Base-by-base conservation (phyloP, 1,140 invertebrate genomes). In the Megalopta genalis region DNA sequence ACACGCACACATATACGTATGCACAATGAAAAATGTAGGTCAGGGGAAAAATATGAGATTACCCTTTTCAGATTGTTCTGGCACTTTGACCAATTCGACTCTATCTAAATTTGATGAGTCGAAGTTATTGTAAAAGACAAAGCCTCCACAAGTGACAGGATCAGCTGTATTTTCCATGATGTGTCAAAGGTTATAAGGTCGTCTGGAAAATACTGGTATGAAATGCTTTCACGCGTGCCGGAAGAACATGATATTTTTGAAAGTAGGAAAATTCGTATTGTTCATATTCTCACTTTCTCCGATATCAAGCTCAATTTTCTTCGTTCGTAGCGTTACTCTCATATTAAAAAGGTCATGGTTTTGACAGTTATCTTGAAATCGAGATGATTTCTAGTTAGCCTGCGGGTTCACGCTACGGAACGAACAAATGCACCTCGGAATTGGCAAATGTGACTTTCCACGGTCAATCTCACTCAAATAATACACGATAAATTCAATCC, bases 61-160 rank as follows among this genome's bases (percentile, higher is more conserved):
- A 92, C 90, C 88, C 83, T 89, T 88, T 8, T 88, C 84, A 63
- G 78, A 37, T 27, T 84, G 82, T 42, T 88, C 86, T 42, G 71
- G 64, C 21, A 88, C 82, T 67, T 93, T 93, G 54, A 96, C 94
- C 85, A 93, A 91, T 90, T 97, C 97, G 60, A 97, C 97, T 90
- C 94, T 94, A 52, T 95, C 95, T 82, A 98, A 93, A 94, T 98
- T 98, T 52, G 97, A 97, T 39, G 97, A 98, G 91, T 98, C 97
- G 94, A 98, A 98, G 91, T 96, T 95, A 85, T 96, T 95, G 84
- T 95, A 94, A 93, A 97, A 97, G 83, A 93, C 92, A 92, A 96
- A 96, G 86, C 94, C 95, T 80, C 93, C 94, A 88, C 95, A 95
- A 86, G 89, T 88, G 60, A 94, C 93, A 80, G 91, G 92, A 78